These are phyloP conservation scores for Otocyon megalotis DNA, from an alignment of 2,113 vertebrate species.

Conservation along the genomic window DNA sequence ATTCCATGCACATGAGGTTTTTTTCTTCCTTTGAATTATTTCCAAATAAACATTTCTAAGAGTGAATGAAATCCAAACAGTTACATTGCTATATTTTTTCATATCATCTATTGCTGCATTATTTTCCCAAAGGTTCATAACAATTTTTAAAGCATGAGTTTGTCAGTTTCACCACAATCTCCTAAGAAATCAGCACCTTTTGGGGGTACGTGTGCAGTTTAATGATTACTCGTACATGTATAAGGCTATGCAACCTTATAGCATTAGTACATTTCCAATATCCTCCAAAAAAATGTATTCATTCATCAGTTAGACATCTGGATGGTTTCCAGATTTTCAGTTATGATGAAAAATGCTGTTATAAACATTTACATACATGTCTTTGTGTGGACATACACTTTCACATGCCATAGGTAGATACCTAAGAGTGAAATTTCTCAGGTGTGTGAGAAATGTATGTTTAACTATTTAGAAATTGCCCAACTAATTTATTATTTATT, in stretches of 20 bases:
- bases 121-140: not conserved
- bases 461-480: not conserved
- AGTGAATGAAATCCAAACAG: not conserved
- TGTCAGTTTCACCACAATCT: not conserved
- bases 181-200: not conserved
- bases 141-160: not conserved
- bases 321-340: not conserved
- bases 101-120: not conserved
- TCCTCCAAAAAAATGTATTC: not conserved
- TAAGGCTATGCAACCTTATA: not conserved
- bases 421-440: not conserved
- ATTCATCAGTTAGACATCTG: not conserved
- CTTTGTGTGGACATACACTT: not conserved
- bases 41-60: not conserved
- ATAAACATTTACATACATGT: not conserved
- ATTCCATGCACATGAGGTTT: not conserved
- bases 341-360: not conserved
- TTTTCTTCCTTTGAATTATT: conserved; percentile 1
- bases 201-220: not conserved
- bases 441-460: not conserved
- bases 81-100: not conserved
- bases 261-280: not conserved
- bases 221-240: not conserved
- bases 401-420: not conserved
- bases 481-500: not conserved